phyloP scores from a whole-genome alignment of 2,113 vertebrate species.

The Amphiprion percula region DNA sequence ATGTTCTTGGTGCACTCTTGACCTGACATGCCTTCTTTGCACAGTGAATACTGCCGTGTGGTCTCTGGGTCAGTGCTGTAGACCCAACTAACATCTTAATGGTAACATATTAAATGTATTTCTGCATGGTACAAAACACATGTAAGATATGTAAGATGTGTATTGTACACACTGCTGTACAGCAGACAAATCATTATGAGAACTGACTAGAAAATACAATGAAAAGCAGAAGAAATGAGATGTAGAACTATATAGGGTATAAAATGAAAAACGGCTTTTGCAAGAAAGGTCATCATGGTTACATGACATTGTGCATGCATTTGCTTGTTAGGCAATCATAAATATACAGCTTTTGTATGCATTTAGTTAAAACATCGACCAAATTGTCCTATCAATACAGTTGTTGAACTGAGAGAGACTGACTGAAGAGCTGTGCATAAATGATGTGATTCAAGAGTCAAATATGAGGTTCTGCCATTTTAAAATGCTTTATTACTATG shows the following conservation, averaged over 20 bases:
- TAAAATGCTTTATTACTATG: conserved; percentile 22
- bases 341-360: not conserved
- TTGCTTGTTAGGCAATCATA: not conserved
- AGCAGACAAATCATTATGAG: not conserved
- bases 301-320: not conserved
- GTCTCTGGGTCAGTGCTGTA: too few relatives aligned
- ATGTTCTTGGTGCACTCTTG: too few relatives aligned
- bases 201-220: not conserved
- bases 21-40: too few relatives aligned
- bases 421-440: not conserved
- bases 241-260: not conserved
- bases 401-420: not conserved
- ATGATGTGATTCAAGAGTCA: conserved; percentile 25
- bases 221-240: not conserved
- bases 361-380: not conserved
- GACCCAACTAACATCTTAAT: too few relatives aligned
- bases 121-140: too few relatives aligned
- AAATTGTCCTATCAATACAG: not conserved
- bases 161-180: too few relatives aligned
- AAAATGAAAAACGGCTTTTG: not conserved
- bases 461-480: conserved; percentile 18
- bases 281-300: too few relatives aligned
- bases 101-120: too few relatives aligned
- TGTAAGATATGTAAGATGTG: too few relatives aligned
- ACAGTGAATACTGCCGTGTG: too few relatives aligned